phyloP scores from a whole-genome alignment of 2,888 invertebrate genomes.

The Pheosia tremula region DNA sequence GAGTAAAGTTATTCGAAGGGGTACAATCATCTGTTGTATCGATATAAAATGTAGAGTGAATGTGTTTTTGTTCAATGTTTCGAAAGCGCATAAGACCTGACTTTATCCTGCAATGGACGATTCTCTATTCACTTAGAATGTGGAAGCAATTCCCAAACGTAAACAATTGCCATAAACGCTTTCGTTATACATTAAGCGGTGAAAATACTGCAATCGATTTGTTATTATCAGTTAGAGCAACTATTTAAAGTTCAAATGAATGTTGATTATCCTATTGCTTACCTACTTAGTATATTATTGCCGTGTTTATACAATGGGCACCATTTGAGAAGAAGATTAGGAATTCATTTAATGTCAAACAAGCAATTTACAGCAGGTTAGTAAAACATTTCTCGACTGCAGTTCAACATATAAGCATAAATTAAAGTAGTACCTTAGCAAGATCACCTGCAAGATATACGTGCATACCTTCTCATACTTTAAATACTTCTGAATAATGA shows the following conservation, averaged over 20 bases:
- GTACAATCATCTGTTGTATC: too few species aligned
- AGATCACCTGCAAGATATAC: too few species aligned
- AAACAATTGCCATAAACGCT: not conserved
- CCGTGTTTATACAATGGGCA: constrained; percentile 59
- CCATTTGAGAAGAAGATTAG: constrained; percentile 44
- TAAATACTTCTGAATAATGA: constrained; percentile 5
- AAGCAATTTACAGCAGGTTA: constrained; percentile 3
- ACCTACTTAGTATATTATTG: constrained; percentile 59
- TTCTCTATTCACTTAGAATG: not conserved
- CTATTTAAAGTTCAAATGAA: constrained; percentile 29
- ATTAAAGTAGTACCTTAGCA: too few species aligned
- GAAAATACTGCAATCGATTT: constrained; percentile 17
- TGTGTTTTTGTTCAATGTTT: too few species aligned
- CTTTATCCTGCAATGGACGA: not conserved
- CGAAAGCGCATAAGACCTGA: too few species aligned
- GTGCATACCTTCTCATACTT: constrained; percentile 9
- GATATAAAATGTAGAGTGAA: too few species aligned
- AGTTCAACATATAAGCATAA: too few species aligned
- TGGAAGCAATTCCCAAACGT: not conserved
- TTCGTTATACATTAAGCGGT: not conserved
- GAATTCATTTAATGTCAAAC: not conserved
- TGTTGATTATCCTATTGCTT: constrained; percentile 31
- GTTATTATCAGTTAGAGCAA: constrained; percentile 13
- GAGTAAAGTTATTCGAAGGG: too few species aligned
- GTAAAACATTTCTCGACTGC: too few species aligned